Percentiles rank a stretch among this genome's conserved stretches.
phyloP scores from a whole-genome alignment of 2,888 invertebrate genomes.

The Sphaerophoria taeniata region DNA sequence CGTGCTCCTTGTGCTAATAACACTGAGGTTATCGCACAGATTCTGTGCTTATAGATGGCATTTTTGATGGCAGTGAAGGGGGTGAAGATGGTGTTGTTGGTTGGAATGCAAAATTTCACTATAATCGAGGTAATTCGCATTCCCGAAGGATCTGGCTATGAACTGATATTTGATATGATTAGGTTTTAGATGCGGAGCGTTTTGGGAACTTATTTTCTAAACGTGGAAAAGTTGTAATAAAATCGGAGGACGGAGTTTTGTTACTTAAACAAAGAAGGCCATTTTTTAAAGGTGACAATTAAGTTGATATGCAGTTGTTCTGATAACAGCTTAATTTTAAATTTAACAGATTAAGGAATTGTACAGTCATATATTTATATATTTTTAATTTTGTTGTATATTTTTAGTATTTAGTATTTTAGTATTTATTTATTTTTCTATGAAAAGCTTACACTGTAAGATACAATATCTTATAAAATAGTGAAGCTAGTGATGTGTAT shows the following conservation, averaged over 20 bases:
- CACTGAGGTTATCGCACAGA: slow-evolving; percentile 45
- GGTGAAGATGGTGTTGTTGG: neutral
- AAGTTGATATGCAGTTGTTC: no score
- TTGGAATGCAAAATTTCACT: slow-evolving; percentile 40
- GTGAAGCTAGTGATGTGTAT: no score
- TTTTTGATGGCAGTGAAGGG: neutral
- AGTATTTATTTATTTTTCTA: no score
- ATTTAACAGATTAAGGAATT: no score
- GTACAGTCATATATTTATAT: no score
- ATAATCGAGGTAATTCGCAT: slow-evolving; percentile 63
- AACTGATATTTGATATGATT: slow-evolving; percentile 38
- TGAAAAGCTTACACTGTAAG: no score
- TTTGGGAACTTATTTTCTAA: slow-evolving; percentile 45
- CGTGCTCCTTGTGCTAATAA: slow-evolving; percentile 10
- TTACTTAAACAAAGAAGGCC: neutral
- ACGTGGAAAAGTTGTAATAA: slow-evolving; percentile 29
- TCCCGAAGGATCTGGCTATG: slow-evolving; percentile 25
- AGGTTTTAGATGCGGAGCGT: neutral
- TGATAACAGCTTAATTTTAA: no score
- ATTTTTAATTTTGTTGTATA: no score
- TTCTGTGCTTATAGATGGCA: neutral
- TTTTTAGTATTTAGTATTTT: no score
- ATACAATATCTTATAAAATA: no score
- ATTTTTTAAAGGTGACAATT: no score
- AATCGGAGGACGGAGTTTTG: slow-evolving; percentile 32